phyloP scores from a whole-genome alignment of 2,113 vertebrate species.

The Takifugu flavidus region DNA sequence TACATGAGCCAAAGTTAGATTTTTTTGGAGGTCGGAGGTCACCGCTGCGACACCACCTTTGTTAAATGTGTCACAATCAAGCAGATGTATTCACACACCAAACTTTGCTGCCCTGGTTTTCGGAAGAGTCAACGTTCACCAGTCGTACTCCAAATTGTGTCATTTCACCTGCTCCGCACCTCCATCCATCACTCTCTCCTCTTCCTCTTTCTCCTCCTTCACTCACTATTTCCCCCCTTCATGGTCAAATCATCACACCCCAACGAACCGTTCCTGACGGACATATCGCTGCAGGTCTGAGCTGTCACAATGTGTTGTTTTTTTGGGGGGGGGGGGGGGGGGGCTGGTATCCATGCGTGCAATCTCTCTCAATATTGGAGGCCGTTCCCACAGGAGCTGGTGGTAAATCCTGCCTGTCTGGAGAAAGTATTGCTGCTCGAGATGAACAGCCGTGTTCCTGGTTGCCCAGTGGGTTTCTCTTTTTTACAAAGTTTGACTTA shows the following conservation, averaged over 20 bases:
- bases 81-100: no score
- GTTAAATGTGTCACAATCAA: no score
- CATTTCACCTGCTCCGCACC: constrained; percentile 17
- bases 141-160: constrained; percentile 3
- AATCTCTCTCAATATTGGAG: constrained; percentile 20
- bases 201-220: not conserved
- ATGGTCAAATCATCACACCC: constrained; percentile 28
- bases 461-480: not conserved
- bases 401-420: constrained; percentile 39
- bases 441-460: not conserved
- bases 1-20: no score
- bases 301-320: not conserved
- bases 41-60: no score
- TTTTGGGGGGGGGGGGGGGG: no score
- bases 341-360: constrained; percentile 11
- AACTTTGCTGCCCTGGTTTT: no score
- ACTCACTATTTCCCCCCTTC: not conserved
- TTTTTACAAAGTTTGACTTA: no score
- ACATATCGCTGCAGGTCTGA: constrained; percentile 3
- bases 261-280: constrained; percentile 11
- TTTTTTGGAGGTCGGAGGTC: no score
- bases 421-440: constrained; percentile 22
- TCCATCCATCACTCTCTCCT: constrained; percentile 33
- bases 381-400: constrained; percentile 23
- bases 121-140: no score